A percentile compares a stretch with the other conserved stretches of the same genome.
These are phyloP conservation scores for Drosophila arawakana DNA, from an alignment of 1,140 invertebrate genomes.

Conservation along the genomic window DNA sequence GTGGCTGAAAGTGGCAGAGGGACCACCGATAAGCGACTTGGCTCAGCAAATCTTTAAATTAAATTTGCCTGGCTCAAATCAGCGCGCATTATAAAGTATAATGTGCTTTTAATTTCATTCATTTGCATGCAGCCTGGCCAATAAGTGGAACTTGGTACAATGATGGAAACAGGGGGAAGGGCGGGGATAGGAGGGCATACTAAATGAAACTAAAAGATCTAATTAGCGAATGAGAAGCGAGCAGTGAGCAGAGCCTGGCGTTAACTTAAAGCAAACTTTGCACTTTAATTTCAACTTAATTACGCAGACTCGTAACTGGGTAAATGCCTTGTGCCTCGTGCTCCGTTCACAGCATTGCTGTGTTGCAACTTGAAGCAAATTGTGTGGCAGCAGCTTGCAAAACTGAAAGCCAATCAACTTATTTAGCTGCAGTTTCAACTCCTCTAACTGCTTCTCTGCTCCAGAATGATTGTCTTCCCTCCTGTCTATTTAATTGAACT, in stretches of 20 bases:
- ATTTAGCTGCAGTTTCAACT: slow-evolving; percentile 25
- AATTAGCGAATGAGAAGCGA: slow-evolving; percentile 57
- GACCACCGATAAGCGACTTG: slow-evolving; percentile 23
- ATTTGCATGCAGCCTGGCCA: slow-evolving; percentile 65
- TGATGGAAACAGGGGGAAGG: background rate
- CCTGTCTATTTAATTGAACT: slow-evolving; percentile 68
- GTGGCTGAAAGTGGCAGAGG: background rate
- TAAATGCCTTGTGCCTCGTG: slow-evolving; percentile 25
- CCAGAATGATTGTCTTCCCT: background rate
- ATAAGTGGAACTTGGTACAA: background rate
- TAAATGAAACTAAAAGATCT: slow-evolving; percentile 78
- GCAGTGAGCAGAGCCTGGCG: slow-evolving; percentile 1
- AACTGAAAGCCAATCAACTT: slow-evolving; percentile 77
- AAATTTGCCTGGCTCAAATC: slow-evolving; percentile 74
- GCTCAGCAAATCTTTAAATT: slow-evolving; percentile 74
- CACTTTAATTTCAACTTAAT: slow-evolving; percentile 80
- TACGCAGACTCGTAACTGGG: slow-evolving; percentile 40
- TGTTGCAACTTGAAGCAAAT: slow-evolving; percentile 11
- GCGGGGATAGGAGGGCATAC: background rate
- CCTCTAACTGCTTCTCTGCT: background rate
- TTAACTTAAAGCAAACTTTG: slow-evolving; percentile 79
- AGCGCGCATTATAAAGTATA: slow-evolving; percentile 78
- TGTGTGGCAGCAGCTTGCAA: slow-evolving; percentile 30
- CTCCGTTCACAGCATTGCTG: background rate
- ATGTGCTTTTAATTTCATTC: slow-evolving; percentile 83